These are phyloP conservation scores for Allenopithecus nigroviridis DNA, from an alignment of 2,797 vertebrate species.

Conservation along the genomic window DNA sequence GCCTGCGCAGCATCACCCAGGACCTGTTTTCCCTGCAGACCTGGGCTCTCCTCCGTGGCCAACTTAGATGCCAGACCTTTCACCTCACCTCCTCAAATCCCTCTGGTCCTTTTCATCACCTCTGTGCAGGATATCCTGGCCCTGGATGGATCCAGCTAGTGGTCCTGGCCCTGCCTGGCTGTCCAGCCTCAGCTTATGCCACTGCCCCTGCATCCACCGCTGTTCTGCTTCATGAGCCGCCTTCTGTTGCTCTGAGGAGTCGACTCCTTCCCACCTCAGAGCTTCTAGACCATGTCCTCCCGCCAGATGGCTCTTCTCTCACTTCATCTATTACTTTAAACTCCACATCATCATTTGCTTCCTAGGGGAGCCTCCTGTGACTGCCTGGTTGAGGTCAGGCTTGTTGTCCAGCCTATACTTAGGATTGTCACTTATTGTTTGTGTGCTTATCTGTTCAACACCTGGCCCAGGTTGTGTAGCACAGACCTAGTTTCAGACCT, in stretches of 20 bases:
- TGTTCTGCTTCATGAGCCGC: neutral
- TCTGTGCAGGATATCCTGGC: neutral
- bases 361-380: neutral
- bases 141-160: neutral
- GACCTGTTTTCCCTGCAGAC: neutral
- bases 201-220: neutral
- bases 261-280: neutral
- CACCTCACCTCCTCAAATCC: neutral
- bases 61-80: neutral
- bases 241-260: neutral
- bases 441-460: neutral
- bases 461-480: neutral
- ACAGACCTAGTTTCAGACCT: constrained; percentile 28
- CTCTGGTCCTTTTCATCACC: neutral
- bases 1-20: neutral
- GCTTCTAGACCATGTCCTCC: neutral
- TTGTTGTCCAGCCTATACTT: neutral
- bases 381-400: neutral
- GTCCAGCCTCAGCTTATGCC: neutral
- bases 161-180: neutral
- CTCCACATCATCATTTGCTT: neutral
- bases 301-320: neutral
- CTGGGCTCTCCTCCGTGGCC: neutral
- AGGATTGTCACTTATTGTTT: neutral
- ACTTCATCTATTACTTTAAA: neutral